phyloP scores from a whole-genome alignment of 2,113 vertebrate species.

The Garra rufa region DNA sequence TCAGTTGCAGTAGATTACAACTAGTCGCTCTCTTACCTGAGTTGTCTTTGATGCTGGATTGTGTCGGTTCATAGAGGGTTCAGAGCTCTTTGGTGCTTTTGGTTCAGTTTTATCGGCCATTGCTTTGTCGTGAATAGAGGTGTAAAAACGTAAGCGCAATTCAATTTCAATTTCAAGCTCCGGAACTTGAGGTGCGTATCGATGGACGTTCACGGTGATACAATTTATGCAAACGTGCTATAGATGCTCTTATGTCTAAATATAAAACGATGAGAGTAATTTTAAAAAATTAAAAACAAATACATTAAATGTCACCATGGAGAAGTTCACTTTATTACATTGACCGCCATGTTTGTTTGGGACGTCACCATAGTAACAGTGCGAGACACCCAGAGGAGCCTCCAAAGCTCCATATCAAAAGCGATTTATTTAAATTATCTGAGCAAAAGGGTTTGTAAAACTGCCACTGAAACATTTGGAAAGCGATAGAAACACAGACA shows the following conservation, averaged over 20 bases:
- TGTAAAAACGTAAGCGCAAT: not conserved
- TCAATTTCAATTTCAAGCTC: not conserved
- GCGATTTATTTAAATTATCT: not conserved
- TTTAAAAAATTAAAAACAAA: not conserved
- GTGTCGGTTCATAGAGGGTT: slow-evolving; percentile 67
- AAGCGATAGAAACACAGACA: too few species aligned
- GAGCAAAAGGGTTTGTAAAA: too few species aligned
- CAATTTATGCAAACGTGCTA: not conserved
- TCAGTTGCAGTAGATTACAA: not conserved
- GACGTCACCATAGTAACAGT: slow-evolving; percentile 64
- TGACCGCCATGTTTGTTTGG: slow-evolving; percentile 56
- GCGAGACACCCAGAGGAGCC: not conserved
- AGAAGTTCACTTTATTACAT: not conserved
- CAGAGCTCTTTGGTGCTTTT: slow-evolving; percentile 21
- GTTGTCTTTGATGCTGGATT: slow-evolving; percentile 71
- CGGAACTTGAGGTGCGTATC: too few species aligned
- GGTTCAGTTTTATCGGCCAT: slow-evolving; percentile 59
- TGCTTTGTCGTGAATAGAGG: not conserved
- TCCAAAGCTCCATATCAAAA: slow-evolving; percentile 31
- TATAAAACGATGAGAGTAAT: not conserved
- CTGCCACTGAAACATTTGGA: too few species aligned
- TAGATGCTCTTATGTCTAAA: not conserved
- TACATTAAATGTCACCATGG: not conserved
- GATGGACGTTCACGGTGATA: not conserved
- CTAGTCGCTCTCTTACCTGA: slow-evolving; percentile 67